These are phyloP conservation scores for Pampusana beccarii DNA, from an alignment of 2,113 vertebrate species.

Conservation along the genomic window DNA sequence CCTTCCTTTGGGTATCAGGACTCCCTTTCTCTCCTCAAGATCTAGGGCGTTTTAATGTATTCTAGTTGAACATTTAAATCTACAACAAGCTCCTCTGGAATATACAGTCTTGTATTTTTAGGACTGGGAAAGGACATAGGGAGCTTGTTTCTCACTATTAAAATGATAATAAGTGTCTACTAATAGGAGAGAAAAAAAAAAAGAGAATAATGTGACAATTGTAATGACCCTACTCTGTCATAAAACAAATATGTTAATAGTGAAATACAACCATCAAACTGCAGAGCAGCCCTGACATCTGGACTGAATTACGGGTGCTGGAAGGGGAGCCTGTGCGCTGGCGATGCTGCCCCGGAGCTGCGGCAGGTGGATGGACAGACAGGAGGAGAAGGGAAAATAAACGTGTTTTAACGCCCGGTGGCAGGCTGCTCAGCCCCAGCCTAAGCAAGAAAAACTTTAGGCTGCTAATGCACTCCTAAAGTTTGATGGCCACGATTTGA, in stretches of 20 bases:
- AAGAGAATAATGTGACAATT: not conserved
- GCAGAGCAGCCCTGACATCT: not conserved
- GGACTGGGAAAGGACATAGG: not conserved
- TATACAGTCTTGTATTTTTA: not conserved
- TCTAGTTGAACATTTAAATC: not conserved
- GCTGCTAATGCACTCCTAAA: rapidly evolving
- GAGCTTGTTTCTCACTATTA: not conserved
- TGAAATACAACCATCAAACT: not conserved
- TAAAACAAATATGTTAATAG: not conserved
- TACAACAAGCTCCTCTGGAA: not conserved
- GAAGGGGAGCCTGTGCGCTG: not conserved
- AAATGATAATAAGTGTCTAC: not conserved
- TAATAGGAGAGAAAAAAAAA: not conserved
- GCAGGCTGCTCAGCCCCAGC: not conserved
- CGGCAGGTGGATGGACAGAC: no score
- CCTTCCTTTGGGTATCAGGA: not conserved
- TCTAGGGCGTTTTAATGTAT: not conserved
- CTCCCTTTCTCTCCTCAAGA: not conserved
- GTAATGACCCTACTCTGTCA: not conserved
- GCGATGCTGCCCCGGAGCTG: not conserved
- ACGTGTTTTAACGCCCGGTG: rapidly evolving
- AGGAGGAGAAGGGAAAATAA: not conserved
- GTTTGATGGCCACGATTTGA: not conserved
- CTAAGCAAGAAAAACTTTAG: not conserved
- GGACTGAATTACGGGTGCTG: not conserved